Evolutionary conservation across 2,888 invertebrate genomes (phyloP), one percentile per base, ranked within the genome.

Genomic region (Bellardia pandia): DNA sequence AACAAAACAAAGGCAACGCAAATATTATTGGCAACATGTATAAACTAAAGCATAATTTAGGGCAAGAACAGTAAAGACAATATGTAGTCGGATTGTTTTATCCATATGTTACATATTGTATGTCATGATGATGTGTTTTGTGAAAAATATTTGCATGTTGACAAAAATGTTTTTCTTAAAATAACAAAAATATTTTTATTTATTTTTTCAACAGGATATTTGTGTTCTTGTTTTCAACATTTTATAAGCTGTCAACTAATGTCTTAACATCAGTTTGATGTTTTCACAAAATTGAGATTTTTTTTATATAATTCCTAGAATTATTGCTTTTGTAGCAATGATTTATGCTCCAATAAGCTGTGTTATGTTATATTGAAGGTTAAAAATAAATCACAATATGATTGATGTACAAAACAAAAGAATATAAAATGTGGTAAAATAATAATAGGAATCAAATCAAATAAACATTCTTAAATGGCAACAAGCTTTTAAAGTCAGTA

Each of bases 61-160:
- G 69, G 69, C 68, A 51, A 56, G 45, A 37, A 64, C 33, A 42
- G 48, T 14, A 8, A 64, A 14, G 56, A 68, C 37, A 77, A 23
- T n/a, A 11, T 7, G 40, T 33, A 37, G 11, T 64, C 33, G 71
- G 37, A 6, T 33, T 45, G 40, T 37, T 58, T 23, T 56, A 48
- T 37, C 68, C 62, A 85, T 62, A 74, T 85, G 79, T 79, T 75
- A 80, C 79, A 60, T 69, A 42, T 42, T 51, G 16, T 30, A 33
- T 42, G 30, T 60, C 11, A 11, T 66, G 74, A 9, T 68, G 48
- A 58, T 68, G 48, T 75, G 40, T 58, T 81, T 66, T 56, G 37
- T 51, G 53, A 82, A 78, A 87, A 58, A 80, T 81, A 81, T 87
- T 87, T 87, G 78, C 87, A 78, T 85, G 87, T 87, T 87, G 80